Evolutionary conservation across 2,113 vertebrate species (phyloP).

Genomic region (Salvator merianae): DNA sequence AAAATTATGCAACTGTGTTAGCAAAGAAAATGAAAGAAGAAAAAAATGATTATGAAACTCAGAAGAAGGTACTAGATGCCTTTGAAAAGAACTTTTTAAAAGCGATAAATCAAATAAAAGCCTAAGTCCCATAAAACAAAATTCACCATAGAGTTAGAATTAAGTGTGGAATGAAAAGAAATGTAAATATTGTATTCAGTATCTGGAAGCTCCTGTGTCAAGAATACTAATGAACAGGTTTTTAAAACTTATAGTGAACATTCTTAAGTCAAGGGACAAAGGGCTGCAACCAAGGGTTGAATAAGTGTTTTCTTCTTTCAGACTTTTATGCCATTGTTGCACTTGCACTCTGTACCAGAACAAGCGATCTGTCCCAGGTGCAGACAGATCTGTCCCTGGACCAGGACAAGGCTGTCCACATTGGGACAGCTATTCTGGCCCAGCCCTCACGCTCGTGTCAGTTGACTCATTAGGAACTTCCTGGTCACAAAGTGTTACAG

Average conservation of each 20-base stretch:
- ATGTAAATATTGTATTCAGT: slow-evolving; percentile 39
- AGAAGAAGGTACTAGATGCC: slow-evolving; percentile 2
- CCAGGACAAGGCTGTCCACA: too few species aligned
- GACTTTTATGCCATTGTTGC: too few species aligned
- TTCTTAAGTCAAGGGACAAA: background rate
- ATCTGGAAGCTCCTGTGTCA: slow-evolving; percentile 37
- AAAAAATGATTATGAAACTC: background rate
- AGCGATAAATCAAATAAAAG: slow-evolving; percentile 40
- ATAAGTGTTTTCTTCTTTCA: background rate
- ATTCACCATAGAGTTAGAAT: slow-evolving; percentile 31
- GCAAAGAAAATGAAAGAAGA: background rate
- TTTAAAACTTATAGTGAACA: background rate
- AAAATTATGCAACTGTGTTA: background rate
- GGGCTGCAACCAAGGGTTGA: background rate
- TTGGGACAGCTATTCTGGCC: too few species aligned
- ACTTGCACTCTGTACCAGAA: too few species aligned
- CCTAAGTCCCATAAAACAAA: slow-evolving; percentile 37
- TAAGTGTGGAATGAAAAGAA: slow-evolving; percentile 15
- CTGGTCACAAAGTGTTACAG: too few species aligned
- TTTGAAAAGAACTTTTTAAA: slow-evolving; percentile 40
- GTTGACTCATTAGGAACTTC: too few species aligned
- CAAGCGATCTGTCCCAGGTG: too few species aligned
- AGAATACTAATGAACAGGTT: slow-evolving; percentile 13
- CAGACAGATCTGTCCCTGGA: too few species aligned
- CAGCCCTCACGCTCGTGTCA: too few species aligned